Evolutionary conservation across 2,113 vertebrate genomes (phyloP), one percentile per base, ranked within the genome.

Genomic region (Atlantisia rogersi): DNA sequence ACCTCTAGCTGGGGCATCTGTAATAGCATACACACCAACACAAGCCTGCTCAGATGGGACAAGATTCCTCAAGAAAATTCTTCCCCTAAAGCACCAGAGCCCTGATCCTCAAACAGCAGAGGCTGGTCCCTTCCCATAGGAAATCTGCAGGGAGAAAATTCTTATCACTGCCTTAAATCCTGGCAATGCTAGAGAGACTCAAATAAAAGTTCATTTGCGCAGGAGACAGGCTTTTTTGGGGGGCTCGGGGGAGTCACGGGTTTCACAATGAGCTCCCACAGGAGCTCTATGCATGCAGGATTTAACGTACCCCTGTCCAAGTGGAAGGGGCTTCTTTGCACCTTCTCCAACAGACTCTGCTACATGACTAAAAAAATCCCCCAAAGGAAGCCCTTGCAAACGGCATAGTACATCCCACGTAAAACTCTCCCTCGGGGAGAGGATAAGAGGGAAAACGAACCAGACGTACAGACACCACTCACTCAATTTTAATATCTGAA

Each of bases 401-500:
- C 77, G 5, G 83, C 24, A 1, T 37, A 73, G 92, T 91, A 75
- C 94, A 95, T 69, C 94, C 95, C 89, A 96, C 95, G 40, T 94
- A 94, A 94, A 94, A 40, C 84, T 90, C 89, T 96, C 94, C 94
- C 95, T 95, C 6, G 0, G 94, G 94, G 70, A 95, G 78, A 84
- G 50, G 32, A 68, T 92, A 70, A 88, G 86, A 91, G n/a, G 87
- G 44, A 97, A 94, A 80, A 95, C 58, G 91, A 97, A 95, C 77
- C 86, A 96, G 93, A 95, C 95, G 31, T 79, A 94, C 91, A 97
- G 94, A 96, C 93, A 94, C 85, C 79, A 77, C 91, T 96, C 92
- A 92, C 93, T 96, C 90, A 93, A 88, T 95, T 96, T 94, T 96
- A 97, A 94, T 94, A 96, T 90, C 69, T 92, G 92, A 96, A 95